A percentile compares a stretch with the other conserved stretches of the same genome.
phyloP scores from a whole-genome alignment of 2,113 vertebrate genomes.

The Xiphias gladius region DNA sequence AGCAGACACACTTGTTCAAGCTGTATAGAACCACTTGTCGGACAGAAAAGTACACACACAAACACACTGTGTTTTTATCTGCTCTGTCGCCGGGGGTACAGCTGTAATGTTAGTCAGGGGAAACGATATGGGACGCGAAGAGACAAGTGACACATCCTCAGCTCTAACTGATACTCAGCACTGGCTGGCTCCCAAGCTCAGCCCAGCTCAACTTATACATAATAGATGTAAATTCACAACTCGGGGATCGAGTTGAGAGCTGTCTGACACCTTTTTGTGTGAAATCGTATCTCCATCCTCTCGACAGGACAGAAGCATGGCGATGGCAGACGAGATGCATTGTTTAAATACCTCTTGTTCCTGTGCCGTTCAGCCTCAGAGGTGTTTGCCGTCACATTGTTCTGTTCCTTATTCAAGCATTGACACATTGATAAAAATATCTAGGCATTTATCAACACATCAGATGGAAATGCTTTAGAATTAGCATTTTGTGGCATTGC shows the following conservation, averaged over 20 bases:
- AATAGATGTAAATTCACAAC: constrained; percentile 68
- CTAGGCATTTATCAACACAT: neutral
- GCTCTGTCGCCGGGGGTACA: constrained; percentile 43
- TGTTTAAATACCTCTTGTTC: constrained; percentile 39
- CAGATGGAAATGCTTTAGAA: constrained; percentile 1
- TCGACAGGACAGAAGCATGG: neutral
- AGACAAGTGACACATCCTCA: constrained; percentile 70
- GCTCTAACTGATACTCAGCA: constrained; percentile 59
- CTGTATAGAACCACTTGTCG: constrained; percentile 27
- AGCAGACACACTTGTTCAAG: constrained; percentile 10
- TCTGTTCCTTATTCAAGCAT: neutral
- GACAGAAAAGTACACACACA: constrained; percentile 13
- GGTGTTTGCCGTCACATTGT: neutral
- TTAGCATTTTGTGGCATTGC: neutral
- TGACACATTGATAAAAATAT: neutral
- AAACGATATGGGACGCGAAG: constrained; percentile 52
- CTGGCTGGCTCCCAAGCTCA: constrained; percentile 44
- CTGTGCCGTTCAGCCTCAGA: neutral
- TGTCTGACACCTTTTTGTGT: constrained; percentile 36
- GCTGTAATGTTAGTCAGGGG: constrained; percentile 57
- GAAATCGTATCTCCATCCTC: constrained; percentile 34
- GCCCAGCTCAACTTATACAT: constrained; percentile 65
- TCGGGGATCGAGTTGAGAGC: constrained; percentile 33
- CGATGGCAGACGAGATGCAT: constrained; percentile 32
- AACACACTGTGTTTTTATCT: constrained; percentile 50